Conservation (phyloP, 2,888 invertebrate species). For the Drosophila ezoana region DNA sequence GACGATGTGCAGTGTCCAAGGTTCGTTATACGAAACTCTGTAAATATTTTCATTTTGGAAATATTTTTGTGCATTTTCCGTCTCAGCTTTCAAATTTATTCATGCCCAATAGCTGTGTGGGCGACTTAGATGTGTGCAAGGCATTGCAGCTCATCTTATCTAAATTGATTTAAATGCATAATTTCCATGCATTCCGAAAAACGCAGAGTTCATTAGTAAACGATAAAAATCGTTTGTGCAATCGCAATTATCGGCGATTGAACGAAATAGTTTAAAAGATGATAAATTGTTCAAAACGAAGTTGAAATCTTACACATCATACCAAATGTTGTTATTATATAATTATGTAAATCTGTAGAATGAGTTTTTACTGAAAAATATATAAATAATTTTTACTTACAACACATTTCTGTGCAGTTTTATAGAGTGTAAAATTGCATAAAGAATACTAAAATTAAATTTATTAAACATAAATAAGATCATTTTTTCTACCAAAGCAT, state of each 20-base stretch:
- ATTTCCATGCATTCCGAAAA: constrained; percentile 19
- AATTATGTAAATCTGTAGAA: no score
- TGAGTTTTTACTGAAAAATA: no score
- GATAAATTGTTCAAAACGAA: no score
- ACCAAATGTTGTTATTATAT: background rate
- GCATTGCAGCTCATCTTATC: constrained; percentile 1
- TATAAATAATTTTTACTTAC: no score
- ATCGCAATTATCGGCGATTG: constrained; percentile 14
- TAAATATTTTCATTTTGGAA: constrained; percentile 19
- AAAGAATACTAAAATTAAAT: no score
- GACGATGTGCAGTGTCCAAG: constrained; percentile 49
- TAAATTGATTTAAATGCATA: constrained; percentile 19
- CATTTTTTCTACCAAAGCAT: no score
- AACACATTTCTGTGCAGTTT: no score
- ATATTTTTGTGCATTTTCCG: constrained; percentile 1
- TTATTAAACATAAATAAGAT: no score
- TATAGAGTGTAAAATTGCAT: no score
- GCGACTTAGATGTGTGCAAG: constrained; percentile 14
- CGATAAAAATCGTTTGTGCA: constrained; percentile 19
- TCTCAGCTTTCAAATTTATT: constrained; percentile 5
- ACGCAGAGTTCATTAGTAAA: constrained; percentile 14
- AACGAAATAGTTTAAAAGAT: no score
- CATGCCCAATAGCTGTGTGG: constrained; percentile 21
- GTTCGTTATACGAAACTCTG: constrained; percentile 45
- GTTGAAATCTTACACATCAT: background rate